Conservation (phyloP, 1,140 invertebrate species). For the Centruroides vittatus region DNA sequence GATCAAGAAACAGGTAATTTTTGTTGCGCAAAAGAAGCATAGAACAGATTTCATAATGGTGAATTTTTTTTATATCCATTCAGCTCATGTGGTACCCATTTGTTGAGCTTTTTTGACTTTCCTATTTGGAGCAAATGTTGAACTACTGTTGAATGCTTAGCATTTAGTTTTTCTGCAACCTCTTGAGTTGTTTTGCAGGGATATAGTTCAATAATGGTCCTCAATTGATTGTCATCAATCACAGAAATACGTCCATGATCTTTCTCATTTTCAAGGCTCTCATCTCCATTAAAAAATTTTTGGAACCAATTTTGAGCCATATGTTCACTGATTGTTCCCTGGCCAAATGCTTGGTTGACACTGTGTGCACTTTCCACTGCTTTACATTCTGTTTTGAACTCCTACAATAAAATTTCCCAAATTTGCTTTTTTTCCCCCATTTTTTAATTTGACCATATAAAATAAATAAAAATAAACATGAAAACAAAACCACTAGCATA, state of each 20-base stretch:
- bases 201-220: conserved; percentile 12
- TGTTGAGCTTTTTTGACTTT: conserved; percentile 6
- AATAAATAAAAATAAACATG: neutral
- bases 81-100: conserved; percentile 3
- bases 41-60: neutral
- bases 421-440: neutral
- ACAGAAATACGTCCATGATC: neutral
- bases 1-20: neutral
- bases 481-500: no score
- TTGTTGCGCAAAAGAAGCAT: neutral
- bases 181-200: neutral
- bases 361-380: neutral
- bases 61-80: conserved; percentile 3
- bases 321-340: neutral
- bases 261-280: neutral
- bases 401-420: neutral
- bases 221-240: neutral
- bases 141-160: neutral
- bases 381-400: neutral
- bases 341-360: neutral
- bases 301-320: neutral
- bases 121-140: neutral
- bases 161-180: neutral
- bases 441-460: neutral
- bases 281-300: neutral